Evolutionary conservation across 2,113 vertebrate genomes (phyloP).

Genomic region (Petrocephalus zakoni): DNA sequence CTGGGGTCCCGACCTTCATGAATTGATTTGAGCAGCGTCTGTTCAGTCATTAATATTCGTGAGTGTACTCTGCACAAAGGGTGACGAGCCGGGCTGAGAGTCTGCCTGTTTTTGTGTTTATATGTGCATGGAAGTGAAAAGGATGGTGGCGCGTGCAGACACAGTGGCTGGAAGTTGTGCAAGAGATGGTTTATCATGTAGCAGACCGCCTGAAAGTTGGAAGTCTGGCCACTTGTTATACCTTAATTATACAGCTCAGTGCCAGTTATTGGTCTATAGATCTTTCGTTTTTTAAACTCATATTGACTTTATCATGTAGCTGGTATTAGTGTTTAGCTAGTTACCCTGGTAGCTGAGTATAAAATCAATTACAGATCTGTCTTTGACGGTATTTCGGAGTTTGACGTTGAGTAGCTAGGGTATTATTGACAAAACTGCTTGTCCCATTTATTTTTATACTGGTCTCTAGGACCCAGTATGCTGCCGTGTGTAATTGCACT

Average conservation of each 20-base stretch:
- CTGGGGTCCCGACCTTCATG: neutral
- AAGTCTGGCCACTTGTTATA: neutral
- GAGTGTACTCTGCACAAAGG: neutral
- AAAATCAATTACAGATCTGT: neutral
- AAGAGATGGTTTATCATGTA: neutral
- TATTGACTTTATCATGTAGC: neutral
- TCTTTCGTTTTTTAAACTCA: neutral
- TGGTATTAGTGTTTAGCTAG: neutral
- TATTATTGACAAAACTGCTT: constrained; percentile 7
- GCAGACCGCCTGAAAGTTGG: neutral
- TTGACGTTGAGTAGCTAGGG: neutral
- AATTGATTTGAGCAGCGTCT: neutral
- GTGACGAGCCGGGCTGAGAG: neutral
- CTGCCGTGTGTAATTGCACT: neutral
- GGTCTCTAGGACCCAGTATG: neutral
- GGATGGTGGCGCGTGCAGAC: no score
- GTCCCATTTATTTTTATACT: neutral
- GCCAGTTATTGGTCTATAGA: neutral
- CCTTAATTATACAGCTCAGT: neutral
- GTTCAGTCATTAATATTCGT: neutral
- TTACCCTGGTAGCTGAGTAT: neutral
- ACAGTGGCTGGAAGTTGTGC: neutral
- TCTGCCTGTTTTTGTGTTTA: neutral
- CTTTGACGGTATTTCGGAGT: neutral
- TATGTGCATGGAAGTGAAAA: neutral